Conservation (phyloP, 2,113 vertebrate species). For the Psophia crepitans region DNA sequence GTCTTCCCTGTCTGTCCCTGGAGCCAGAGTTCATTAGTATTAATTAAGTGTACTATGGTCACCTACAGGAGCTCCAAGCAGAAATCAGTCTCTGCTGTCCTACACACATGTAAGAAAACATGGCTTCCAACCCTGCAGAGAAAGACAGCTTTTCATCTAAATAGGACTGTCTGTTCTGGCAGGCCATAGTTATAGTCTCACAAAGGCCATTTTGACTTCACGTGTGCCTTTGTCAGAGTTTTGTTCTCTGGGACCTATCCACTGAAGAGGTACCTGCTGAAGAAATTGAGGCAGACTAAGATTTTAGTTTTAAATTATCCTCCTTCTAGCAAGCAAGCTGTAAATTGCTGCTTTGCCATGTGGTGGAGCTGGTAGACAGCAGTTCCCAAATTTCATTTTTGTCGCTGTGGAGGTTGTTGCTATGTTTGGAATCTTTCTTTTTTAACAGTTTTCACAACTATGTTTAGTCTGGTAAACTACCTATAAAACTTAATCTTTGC, state of each 20-base stretch:
- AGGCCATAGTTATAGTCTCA: not conserved
- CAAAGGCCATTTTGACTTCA: not conserved
- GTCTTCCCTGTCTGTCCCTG: not conserved
- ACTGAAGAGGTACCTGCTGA: not conserved
- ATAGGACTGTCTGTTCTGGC: not conserved
- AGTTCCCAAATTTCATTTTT: not conserved
- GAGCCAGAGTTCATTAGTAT: not conserved
- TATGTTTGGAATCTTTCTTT: constrained; percentile 32
- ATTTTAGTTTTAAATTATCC: not conserved
- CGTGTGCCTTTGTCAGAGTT: not conserved
- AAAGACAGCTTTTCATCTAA: not conserved
- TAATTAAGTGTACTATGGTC: not conserved
- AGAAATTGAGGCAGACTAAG: not conserved
- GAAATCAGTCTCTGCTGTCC: not conserved
- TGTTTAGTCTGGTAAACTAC: constrained; percentile 67
- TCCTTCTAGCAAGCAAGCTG: not conserved
- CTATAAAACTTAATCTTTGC: constrained; percentile 48
- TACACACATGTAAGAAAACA: not conserved
- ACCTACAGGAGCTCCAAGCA: not conserved
- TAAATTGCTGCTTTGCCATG: constrained; percentile 53
- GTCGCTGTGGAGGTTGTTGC: not conserved
- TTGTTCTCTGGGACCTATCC: not conserved
- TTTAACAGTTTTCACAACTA: constrained; percentile 19
- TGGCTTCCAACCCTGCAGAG: not conserved
- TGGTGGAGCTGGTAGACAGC: constrained; percentile 69